Conservation (phyloP, 2,888 invertebrate species). For the Meliscaeva auricollis region DNA sequence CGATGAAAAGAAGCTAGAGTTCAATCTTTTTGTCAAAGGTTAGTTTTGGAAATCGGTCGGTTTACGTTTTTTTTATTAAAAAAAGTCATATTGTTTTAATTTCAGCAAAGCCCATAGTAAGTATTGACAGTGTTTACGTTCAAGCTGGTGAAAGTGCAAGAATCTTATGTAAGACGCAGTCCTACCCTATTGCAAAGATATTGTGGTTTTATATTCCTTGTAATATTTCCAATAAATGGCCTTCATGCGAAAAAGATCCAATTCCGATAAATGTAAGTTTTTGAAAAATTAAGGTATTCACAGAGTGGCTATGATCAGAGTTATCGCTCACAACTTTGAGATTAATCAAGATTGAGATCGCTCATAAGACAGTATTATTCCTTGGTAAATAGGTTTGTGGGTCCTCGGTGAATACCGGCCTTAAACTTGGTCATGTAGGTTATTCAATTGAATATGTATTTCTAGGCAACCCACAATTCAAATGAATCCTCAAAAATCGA, state of each 20-base stretch:
- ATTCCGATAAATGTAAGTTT: constrained; percentile 81
- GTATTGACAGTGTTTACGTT: constrained; percentile 83
- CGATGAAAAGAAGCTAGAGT: constrained; percentile 83
- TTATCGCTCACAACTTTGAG: too few species aligned
- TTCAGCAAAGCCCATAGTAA: constrained; percentile 85
- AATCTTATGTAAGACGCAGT: constrained; percentile 85
- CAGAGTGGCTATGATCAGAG: too few species aligned
- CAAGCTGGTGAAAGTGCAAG: constrained; percentile 82
- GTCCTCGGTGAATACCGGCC: too few species aligned
- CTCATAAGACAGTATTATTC: too few species aligned
- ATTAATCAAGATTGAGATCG: too few species aligned
- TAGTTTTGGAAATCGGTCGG: constrained; percentile 38
- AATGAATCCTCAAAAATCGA: constrained; percentile 78
- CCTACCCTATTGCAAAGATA: constrained; percentile 86
- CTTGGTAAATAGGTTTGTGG: too few species aligned
- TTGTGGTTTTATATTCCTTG: constrained; percentile 86
- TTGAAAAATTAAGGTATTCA: neutral
- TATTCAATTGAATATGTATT: neutral
- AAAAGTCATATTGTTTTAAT: constrained; percentile 78
- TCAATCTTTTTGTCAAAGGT: constrained; percentile 86
- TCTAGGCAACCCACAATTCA: constrained; percentile 73
- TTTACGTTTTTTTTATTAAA: constrained; percentile 81
- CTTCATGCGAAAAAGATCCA: constrained; percentile 78
- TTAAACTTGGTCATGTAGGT: too few species aligned
- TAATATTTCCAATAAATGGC: constrained; percentile 82